These are phyloP conservation scores for Phrixothrix hirtus DNA, from an alignment of 2,888 invertebrate species.

Conservation along the genomic window DNA sequence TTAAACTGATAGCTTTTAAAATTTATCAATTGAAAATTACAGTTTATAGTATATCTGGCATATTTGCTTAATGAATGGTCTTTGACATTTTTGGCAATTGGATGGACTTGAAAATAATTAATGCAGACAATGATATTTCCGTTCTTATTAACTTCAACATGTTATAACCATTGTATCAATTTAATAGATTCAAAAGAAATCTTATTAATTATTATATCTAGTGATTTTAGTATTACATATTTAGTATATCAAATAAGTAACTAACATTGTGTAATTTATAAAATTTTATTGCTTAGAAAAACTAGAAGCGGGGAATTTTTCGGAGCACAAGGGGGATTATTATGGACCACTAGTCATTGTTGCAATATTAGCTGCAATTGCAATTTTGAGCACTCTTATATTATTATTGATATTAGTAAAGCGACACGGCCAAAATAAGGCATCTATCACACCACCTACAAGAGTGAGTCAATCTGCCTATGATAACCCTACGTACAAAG, in stretches of 20 bases:
- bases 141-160: neutral
- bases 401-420: constrained; percentile 79
- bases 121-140: too few species aligned
- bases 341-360: constrained; percentile 88
- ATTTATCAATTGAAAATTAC: too few species aligned
- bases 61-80: too few species aligned
- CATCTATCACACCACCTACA: constrained; percentile 77
- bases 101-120: too few species aligned
- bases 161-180: too few species aligned
- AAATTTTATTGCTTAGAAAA: constrained; percentile 45
- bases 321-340: constrained; percentile 71
- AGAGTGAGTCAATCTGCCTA: constrained; percentile 86
- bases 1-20: too few species aligned
- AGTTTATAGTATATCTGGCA: too few species aligned
- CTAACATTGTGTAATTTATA: neutral
- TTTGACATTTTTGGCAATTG: too few species aligned
- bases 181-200: too few species aligned
- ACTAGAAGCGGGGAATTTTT: constrained; percentile 58
- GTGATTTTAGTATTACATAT: neutral
- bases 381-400: constrained; percentile 79
- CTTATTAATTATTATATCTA: too few species aligned
- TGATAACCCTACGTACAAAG: constrained; percentile 93
- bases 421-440: constrained; percentile 69
- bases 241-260: neutral
- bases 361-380: constrained; percentile 83